Evolutionary conservation across 2,113 vertebrate species (phyloP), one percentile per base, ranked within the genome.

Genomic region (Heptranchias perlo): DNA sequence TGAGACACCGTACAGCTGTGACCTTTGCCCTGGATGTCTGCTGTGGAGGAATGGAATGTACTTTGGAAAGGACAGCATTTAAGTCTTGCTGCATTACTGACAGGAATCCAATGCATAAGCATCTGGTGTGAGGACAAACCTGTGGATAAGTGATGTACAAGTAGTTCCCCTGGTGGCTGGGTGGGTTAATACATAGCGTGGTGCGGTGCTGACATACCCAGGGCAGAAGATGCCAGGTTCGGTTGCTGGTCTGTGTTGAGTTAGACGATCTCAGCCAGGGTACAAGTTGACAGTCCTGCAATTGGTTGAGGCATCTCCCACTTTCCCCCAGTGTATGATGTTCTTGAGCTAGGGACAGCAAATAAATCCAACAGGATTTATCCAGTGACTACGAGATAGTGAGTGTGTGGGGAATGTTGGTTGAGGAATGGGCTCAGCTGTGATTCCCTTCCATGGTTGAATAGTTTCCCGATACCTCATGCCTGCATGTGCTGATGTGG

Each of bases 41-140:
- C 44, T 73, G 28, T 95, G 47, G 13, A 52, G 94, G 94, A 73
- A 73, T 95, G 94, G 94, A 47, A 95, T 69, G 64, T 95, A 47
- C 65, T 69, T 95, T 35, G 23, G 47, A 73, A 95, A 31, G 44
- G 65, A 49, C 1, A 52, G 94, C 94, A 69, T 44, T 49, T 69
- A 69, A 49, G 47, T 35, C n/a, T 73, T 95, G 94, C 28, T 69
- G 23, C 23, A 7, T 95, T 28, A 31, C 44, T 95, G 62, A 49
- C 18, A 44, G 49, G 61, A 39, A 44, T 49, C 94, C 94, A 67
- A 69, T 95, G 44, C 28, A n/a, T 2, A 52, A 69, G 44, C 28
- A 5, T 31, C 52, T 91, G 78, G 39, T 39, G 58, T 62, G 35
- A 93, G n/a, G n/a, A 25, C 16, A 62, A 93, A 39, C 58, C 35